A percentile compares a stretch with the other conserved stretches of the same genome.
These are phyloP conservation scores for Trogon surrucura DNA, from an alignment of 2,113 vertebrate species.

Conservation along the genomic window DNA sequence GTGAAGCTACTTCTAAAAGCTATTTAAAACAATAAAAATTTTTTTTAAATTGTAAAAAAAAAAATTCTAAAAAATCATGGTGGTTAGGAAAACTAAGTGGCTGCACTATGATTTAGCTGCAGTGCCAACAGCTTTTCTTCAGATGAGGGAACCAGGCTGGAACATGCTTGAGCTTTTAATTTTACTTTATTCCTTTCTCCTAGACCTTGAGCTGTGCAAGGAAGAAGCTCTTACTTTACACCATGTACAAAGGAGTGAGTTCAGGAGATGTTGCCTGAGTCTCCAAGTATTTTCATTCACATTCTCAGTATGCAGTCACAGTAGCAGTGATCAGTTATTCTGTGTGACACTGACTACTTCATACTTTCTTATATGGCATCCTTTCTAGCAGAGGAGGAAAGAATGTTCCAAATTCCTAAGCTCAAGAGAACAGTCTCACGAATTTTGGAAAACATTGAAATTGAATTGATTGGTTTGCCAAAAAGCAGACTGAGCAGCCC, in stretches of 20 bases:
- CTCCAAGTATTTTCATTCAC: neutral
- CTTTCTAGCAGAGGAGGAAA: neutral
- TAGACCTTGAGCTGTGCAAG: neutral
- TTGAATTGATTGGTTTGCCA: neutral
- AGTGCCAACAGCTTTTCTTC: neutral
- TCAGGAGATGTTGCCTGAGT: neutral
- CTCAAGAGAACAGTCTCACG: neutral
- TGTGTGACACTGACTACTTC: neutral
- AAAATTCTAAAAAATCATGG: rapidly evolving
- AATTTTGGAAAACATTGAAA: neutral
- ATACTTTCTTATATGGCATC: rapidly evolving
- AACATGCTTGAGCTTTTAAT: neutral
- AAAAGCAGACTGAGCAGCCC: neutral
- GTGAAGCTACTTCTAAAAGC: neutral
- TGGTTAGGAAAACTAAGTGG: neutral
- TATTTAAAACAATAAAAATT: neutral
- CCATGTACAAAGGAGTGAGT: neutral
- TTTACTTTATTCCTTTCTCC: neutral
- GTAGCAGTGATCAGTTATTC: neutral
- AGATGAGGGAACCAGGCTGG: neutral
- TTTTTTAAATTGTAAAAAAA: neutral
- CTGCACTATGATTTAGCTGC: neutral
- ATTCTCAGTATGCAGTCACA: neutral
- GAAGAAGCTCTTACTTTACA: neutral
- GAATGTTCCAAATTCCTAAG: neutral